Base-by-base conservation (phyloP, 2,797 vertebrate genomes). In the Novumbra hubbsi region DNA sequence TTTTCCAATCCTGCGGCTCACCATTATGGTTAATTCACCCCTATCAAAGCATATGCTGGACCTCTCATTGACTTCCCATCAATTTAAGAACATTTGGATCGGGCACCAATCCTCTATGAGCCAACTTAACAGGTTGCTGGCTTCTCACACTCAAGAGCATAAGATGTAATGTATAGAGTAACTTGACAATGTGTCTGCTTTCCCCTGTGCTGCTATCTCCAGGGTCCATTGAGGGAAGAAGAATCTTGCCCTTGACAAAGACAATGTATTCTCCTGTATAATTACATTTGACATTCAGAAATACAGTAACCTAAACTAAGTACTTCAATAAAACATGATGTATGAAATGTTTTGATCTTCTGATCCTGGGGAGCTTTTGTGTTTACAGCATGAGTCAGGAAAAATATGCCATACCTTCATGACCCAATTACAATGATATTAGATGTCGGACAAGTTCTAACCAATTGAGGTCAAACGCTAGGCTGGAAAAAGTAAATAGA, bases 1-100 rank as follows among this genome's bases (percentile, higher is more conserved):
- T 88, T 75, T 85, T 93, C 82, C 84, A 90, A 88, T 85, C 88
- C 88, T 93, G 93, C 74, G 93, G 94, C 87, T 90, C 76, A 90
- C 93, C 93, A 92, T 89, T 91, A 92, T 92, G 91, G 92, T 90
- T 88, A 28, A 81, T 93, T 90, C 73, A 83, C 89, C 86, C 88
- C 83, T 90, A 91, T 92, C 92, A 92, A 93, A 93, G 93, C 84
- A 76, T 92, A 88, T 88, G 88, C 89, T 89, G 87, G 90, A 91
- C 89, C 88, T 91, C 86, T 90, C 80, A 75, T 85, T 89, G 84
- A 86, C 88, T 89, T 60, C 85, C 80, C 82, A 86, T 85, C 88
- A 85, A 78, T 82, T 86, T 79, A 71, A 68, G 78, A 80, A 90
- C 84, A 86, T 70, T 32, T 41, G 16, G 70, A 45, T 70, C 63